These are phyloP conservation scores for Eupithecia pulchellata DNA, from an alignment of 2,888 invertebrate species.

Conservation along the genomic window DNA sequence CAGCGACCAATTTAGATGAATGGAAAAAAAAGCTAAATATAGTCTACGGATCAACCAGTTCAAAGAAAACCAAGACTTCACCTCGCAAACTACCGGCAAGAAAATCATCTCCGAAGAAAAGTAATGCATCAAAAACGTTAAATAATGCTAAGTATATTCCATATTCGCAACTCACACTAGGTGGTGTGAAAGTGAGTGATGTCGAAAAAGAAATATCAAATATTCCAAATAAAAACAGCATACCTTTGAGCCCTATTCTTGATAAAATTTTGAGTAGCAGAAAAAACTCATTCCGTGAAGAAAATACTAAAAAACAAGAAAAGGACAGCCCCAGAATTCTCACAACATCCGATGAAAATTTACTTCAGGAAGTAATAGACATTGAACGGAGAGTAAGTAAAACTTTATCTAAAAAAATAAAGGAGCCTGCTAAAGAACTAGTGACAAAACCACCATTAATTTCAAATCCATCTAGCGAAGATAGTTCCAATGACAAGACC, in stretches of 20 bases:
- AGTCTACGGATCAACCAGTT: slow-evolving; percentile 63
- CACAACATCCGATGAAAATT: slow-evolving; percentile 78
- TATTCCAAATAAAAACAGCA: slow-evolving; percentile 64
- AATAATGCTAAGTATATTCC: slow-evolving; percentile 78
- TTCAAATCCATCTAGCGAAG: slow-evolving; percentile 42
- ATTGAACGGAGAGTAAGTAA: slow-evolving; percentile 70
- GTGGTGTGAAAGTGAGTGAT: slow-evolving; percentile 74
- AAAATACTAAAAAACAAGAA: slow-evolving; percentile 54
- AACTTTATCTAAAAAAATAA: slow-evolving; percentile 60
- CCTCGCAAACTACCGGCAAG: slow-evolving; percentile 44
- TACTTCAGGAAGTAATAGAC: slow-evolving; percentile 75
- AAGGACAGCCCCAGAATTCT: slow-evolving; percentile 60
- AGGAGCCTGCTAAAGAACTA: slow-evolving; percentile 44
- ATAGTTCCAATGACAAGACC: slow-evolving; percentile 49
- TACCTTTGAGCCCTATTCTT: slow-evolving; percentile 71
- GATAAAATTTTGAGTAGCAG: slow-evolving; percentile 72
- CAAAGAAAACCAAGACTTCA: slow-evolving; percentile 45
- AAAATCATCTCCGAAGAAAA: slow-evolving; percentile 48
- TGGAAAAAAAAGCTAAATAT: slow-evolving; percentile 73
- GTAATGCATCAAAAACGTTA: slow-evolving; percentile 41
- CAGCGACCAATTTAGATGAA: slow-evolving; percentile 61
- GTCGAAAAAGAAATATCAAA: slow-evolving; percentile 74
- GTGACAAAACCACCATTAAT: slow-evolving; percentile 42
- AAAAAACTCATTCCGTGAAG: slow-evolving; percentile 68
- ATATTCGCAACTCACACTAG: slow-evolving; percentile 78